These are phyloP conservation scores for Lasioglossum baleicum DNA, from an alignment of 1,140 invertebrate genomes.

Conservation along the genomic window DNA sequence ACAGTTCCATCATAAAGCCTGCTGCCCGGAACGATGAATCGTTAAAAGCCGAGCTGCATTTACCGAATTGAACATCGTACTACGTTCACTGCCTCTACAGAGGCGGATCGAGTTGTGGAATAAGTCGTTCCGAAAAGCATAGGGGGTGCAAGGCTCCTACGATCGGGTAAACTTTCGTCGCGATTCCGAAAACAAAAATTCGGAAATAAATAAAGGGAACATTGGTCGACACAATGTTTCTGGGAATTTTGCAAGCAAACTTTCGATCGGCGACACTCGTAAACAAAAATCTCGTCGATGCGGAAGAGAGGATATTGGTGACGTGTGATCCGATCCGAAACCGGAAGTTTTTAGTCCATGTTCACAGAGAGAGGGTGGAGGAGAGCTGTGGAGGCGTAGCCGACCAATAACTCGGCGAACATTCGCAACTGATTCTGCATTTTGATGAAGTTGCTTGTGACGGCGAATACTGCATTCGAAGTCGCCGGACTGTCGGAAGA, in stretches of 20 bases:
- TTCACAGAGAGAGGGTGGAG: not conserved
- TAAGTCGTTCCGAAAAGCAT: not conserved
- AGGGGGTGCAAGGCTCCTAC: not conserved
- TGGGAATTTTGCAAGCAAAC: not conserved
- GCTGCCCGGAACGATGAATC: not conserved
- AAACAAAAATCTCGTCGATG: conserved; percentile 4
- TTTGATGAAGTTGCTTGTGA: conserved; percentile 48
- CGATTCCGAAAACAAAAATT: not conserved
- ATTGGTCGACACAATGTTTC: not conserved
- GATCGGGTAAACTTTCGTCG: not conserved
- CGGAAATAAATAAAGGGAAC: not conserved
- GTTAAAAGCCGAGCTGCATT: not conserved
- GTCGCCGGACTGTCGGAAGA: not conserved
- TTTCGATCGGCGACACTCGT: not conserved
- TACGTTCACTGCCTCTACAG: too few relatives aligned
- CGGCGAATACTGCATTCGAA: conserved; percentile 16
- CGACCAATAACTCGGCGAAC: conserved; percentile 49
- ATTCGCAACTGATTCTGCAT: conserved; percentile 57
- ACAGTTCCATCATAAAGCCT: not conserved
- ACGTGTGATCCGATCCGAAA: conserved; percentile 25
- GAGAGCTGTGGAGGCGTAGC: not conserved
- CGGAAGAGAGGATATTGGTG: not conserved
- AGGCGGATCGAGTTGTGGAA: too few relatives aligned
- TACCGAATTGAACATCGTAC: not conserved
- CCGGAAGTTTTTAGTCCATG: conserved; percentile 43